Percentiles rank a stretch among this genome's conserved stretches.
Conservation (phyloP, 2,888 invertebrate genomes). For the Incurvaria masculella region DNA sequence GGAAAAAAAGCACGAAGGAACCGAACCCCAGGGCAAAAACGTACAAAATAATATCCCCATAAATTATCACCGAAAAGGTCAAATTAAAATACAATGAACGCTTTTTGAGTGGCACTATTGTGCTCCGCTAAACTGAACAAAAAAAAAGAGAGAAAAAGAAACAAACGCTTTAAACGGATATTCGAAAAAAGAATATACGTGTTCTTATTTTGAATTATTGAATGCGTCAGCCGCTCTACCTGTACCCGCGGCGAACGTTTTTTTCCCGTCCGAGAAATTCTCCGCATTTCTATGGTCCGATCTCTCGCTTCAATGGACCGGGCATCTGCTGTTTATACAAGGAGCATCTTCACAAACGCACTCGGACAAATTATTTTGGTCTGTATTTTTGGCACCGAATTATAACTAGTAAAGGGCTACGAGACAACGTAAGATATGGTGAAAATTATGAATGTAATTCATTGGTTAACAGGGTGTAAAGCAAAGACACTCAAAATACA, state of each 20-base stretch:
- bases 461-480: too few relatives aligned
- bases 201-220: slow-evolving; percentile 54
- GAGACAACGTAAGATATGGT: too few relatives aligned
- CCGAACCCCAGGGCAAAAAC: slow-evolving; percentile 9
- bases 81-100: slow-evolving; percentile 58
- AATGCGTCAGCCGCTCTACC: slow-evolving; percentile 53
- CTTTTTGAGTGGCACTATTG: slow-evolving; percentile 57
- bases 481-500: too few relatives aligned
- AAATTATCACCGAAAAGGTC: slow-evolving; percentile 57
- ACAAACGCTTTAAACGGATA: slow-evolving; percentile 55
- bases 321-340: too few relatives aligned
- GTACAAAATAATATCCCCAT: slow-evolving; percentile 42
- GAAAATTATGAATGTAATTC: too few relatives aligned
- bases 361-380: too few relatives aligned
- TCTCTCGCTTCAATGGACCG: too few relatives aligned
- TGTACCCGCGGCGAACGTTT: slow-evolving; percentile 20
- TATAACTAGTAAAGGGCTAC: too few relatives aligned
- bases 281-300: too few relatives aligned
- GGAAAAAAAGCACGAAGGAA: slow-evolving; percentile 14
- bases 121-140: slow-evolving; percentile 23
- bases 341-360: too few relatives aligned
- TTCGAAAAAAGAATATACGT: slow-evolving; percentile 44
- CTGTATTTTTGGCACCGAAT: too few relatives aligned
- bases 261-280: neutral
- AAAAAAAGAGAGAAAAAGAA: slow-evolving; percentile 48